Percentiles rank a stretch among this genome's conserved stretches.
phyloP scores from a whole-genome alignment of 1,140 invertebrate species.

The Lucilia cuprina region DNA sequence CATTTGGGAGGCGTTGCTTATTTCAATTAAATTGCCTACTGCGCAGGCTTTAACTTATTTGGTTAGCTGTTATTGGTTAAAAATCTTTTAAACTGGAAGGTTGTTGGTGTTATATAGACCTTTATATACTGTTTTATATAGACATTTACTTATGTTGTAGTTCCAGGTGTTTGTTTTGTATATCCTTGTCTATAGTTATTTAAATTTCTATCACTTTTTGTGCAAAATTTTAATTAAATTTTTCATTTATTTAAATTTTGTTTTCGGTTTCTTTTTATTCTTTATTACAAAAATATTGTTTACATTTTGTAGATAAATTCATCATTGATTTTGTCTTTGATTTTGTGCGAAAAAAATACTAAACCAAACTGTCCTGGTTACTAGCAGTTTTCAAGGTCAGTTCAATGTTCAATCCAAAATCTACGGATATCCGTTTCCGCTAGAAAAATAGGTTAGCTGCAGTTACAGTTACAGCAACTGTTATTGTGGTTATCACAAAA shows the following conservation, averaged over 20 bases:
- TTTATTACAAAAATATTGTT: background rate
- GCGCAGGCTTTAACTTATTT: background rate
- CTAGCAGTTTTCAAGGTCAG: constrained; percentile 15
- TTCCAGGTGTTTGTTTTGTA: background rate
- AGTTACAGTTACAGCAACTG: background rate
- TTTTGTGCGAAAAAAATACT: background rate
- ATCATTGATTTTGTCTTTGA: background rate
- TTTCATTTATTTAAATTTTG: background rate
- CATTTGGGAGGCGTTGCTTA: background rate
- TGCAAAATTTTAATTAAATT: constrained; percentile 13
- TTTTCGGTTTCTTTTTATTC: background rate
- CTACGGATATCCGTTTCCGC: constrained; percentile 30
- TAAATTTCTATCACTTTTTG: background rate
- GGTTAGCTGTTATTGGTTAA: background rate
- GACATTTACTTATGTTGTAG: too few relatives aligned
- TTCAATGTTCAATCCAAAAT: constrained; percentile 18
- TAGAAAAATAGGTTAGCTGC: constrained; percentile 31
- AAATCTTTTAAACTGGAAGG: background rate
- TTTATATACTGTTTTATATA: background rate
- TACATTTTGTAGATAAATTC: background rate
- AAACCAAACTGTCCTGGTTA: background rate
- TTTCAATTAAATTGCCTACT: background rate
- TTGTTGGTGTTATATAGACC: background rate
- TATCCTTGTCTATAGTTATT: background rate
- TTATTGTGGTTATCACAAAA: too few relatives aligned